phyloP scores from a whole-genome alignment of 2,113 vertebrate species.

The Caracal caracal region DNA sequence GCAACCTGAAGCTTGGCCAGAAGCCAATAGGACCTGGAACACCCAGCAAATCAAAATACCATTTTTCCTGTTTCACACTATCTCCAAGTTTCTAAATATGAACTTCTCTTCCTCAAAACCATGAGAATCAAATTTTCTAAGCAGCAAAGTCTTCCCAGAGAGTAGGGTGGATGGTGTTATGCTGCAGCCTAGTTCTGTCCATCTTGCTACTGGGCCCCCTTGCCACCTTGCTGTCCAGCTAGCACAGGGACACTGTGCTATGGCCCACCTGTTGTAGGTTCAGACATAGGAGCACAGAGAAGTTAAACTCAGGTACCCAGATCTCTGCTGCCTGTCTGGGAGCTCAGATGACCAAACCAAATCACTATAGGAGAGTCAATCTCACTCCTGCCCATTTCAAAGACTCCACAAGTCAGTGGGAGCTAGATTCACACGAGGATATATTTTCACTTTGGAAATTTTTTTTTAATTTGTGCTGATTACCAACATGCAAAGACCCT shows the following conservation, averaged over 20 bases:
- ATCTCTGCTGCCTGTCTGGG: not conserved
- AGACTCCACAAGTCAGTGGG: not conserved
- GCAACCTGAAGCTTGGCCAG: not conserved
- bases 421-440: not conserved
- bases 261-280: not conserved
- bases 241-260: accelerated
- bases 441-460: not conserved
- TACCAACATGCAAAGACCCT: not conserved
- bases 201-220: not conserved
- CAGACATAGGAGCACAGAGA: not conserved
- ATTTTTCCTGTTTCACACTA: slow-evolving; percentile 33
- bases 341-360: not conserved
- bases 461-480: not conserved
- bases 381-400: not conserved
- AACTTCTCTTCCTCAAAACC: not conserved
- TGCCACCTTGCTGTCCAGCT: not conserved
- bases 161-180: not conserved
- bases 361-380: not conserved
- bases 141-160: not conserved
- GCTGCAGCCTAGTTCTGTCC: not conserved
- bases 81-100: slow-evolving; percentile 43
- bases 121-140: slow-evolving; percentile 13
- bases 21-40: not conserved
- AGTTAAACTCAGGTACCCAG: not conserved
- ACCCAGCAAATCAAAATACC: not conserved